Evolutionary conservation across 2,113 vertebrate genomes (phyloP), one percentile per base, ranked within the genome.

Genomic region (Thunnus thynnus): DNA sequence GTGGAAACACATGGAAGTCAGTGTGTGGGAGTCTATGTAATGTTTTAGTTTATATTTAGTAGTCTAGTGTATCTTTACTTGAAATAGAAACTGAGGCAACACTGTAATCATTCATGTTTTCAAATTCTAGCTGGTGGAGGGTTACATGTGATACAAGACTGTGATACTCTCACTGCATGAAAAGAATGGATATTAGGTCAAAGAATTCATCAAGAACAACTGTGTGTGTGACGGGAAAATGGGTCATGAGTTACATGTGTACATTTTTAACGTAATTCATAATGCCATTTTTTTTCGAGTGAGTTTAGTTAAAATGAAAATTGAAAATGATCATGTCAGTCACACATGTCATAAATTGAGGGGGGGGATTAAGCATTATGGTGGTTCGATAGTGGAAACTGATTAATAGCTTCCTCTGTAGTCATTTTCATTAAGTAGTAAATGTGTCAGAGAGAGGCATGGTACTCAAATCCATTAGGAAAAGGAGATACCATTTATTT

Each of bases 401-500:
- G 52, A 82, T 75, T 68, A 72, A 76, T 41, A 57, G 22, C 47
- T 47, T 55, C 58, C 68, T 77, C 25, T 55, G 7, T 32, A 41
- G 68, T 68, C 14, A 60, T 88, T 90, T 88, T 79, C 67, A 78
- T 80, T 63, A 65, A 72, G 69, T 55, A 55, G 64, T 77, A 66
- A 79, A 78, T 61, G 74, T 77, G 61, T 83, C 78, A 79, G 10
- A 57, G 52, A 58, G 64, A 78, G 41, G n/a, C 84, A 65, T 64
- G 51, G 41, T 68, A 18, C 75, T 85, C 25, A 56, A 72, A 72
- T 78, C 80, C 73, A 89, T 85, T 57, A 86, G 61, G 41, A 72
- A 80, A 63, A 87, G 66, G 64, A 85, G 58, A 87, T 72, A 65
- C 41, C 55, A 56, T 88, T 72, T 83, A 88, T 86, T 84, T 80